Percentiles rank a stretch among this genome's conserved stretches.
phyloP scores from a whole-genome alignment of 1,140 invertebrate species.

The Aphis gossypii region DNA sequence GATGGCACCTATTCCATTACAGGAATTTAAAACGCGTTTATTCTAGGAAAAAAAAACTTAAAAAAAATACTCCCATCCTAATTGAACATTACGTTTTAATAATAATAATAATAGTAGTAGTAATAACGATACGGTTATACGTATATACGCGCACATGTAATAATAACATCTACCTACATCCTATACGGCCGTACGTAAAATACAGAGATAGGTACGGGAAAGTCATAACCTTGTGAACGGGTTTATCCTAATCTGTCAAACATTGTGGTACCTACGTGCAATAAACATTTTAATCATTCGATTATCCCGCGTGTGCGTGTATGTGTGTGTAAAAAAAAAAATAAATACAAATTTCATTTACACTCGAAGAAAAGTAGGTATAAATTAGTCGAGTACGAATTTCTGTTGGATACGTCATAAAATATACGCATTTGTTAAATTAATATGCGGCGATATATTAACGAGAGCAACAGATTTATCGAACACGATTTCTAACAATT shows the following conservation, averaged over 20 bases:
- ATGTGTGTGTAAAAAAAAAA: not conserved
- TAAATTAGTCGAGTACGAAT: not conserved
- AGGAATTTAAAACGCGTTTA: constrained; percentile 35
- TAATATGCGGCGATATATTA: not conserved
- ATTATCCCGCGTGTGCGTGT: not conserved
- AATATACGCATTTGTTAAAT: not conserved
- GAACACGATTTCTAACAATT: constrained; percentile 15
- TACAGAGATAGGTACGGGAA: constrained; percentile 1
- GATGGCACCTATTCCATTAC: not conserved
- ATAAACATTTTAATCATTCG: constrained; percentile 44
- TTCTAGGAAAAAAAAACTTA: not conserved
- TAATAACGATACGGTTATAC: constrained; percentile 25
- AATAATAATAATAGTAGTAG: not conserved
- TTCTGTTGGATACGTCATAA: not conserved
- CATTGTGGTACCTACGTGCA: constrained; percentile 21
- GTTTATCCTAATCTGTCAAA: constrained; percentile 44
- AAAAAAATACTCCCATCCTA: not conserved
- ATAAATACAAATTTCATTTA: not conserved
- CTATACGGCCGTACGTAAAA: not conserved
- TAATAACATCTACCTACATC: not conserved
- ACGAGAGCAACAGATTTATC: not conserved
- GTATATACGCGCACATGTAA: not conserved
- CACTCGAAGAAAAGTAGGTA: not conserved
- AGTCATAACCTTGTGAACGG: constrained; percentile 47
- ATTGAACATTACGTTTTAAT: constrained; percentile 33